phyloP scores from a whole-genome alignment of 2,113 vertebrate genomes.

The Sterna hirundo region DNA sequence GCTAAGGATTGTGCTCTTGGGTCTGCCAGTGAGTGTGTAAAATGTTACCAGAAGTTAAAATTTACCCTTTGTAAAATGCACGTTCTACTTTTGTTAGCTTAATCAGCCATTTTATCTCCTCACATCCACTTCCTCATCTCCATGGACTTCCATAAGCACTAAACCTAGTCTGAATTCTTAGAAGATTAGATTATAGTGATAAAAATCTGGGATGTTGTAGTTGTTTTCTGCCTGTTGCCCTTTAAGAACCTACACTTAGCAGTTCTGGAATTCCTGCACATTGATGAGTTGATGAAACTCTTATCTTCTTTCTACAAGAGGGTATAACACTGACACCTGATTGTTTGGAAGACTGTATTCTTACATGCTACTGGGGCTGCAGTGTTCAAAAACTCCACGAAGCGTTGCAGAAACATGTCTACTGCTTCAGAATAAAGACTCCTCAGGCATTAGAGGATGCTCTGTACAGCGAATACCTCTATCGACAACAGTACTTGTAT shows the following conservation, averaged over 20 bases:
- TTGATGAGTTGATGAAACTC: background rate
- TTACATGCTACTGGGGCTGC: constrained; percentile 95
- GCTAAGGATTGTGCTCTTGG: background rate
- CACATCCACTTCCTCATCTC: background rate
- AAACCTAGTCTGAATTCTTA: background rate
- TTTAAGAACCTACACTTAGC: background rate
- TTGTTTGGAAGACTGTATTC: constrained; percentile 87
- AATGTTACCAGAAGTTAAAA: constrained; percentile 21
- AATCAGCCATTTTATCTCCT: background rate
- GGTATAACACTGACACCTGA: constrained; percentile 78
- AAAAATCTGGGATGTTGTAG: background rate
- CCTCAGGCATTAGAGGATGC: constrained; percentile 83
- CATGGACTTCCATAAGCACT: background rate
- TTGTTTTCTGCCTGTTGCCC: background rate
- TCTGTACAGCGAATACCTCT: constrained; percentile 76
- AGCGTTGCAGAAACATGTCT: constrained; percentile 81
- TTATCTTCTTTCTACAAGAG: constrained; percentile 68
- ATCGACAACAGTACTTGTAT: constrained; percentile 88
- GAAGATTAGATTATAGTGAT: background rate
- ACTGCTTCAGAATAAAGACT: constrained; percentile 75
- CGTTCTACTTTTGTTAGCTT: background rate
- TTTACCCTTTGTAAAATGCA: background rate
- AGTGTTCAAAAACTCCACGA: constrained; percentile 82
- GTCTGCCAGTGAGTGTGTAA: background rate
- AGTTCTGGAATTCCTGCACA: background rate